Conservation (phyloP, 2,888 invertebrate species). For the Petrophora chlorosata region DNA sequence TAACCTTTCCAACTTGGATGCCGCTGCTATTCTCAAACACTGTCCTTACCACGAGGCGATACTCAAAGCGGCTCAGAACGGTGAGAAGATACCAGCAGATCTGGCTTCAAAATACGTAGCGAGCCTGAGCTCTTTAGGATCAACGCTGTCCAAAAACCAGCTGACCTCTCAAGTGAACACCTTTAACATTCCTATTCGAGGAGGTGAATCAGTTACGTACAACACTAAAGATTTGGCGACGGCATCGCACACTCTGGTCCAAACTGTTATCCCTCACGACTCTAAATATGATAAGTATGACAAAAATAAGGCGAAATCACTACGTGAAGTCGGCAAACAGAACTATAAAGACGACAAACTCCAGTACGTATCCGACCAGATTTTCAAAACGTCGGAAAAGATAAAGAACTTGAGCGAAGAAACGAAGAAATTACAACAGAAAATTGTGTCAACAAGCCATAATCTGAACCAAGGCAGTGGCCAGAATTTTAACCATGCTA, state of each 20-base stretch:
- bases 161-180: slow-evolving; percentile 41
- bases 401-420: slow-evolving; percentile 70
- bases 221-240: slow-evolving; percentile 58
- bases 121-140: slow-evolving; percentile 79
- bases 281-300: slow-evolving; percentile 48
- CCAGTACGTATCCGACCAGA: slow-evolving; percentile 66
- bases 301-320: slow-evolving; percentile 61
- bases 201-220: slow-evolving; percentile 56
- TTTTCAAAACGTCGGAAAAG: slow-evolving; percentile 69
- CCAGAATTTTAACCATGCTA: slow-evolving; percentile 5
- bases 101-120: slow-evolving; percentile 80
- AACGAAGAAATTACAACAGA: slow-evolving; percentile 69
- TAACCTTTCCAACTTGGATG: slow-evolving; percentile 69
- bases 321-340: slow-evolving; percentile 56
- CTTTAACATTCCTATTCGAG: slow-evolving; percentile 54
- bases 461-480: slow-evolving; percentile 48
- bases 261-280: slow-evolving; percentile 49
- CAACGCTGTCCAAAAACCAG: slow-evolving; percentile 71
- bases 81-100: slow-evolving; percentile 74
- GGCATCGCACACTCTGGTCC: slow-evolving; percentile 64
- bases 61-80: slow-evolving; percentile 69
- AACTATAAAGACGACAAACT: slow-evolving; percentile 57
- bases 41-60: slow-evolving; percentile 81
- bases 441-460: slow-evolving; percentile 60
- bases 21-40: slow-evolving; percentile 77